phyloP scores from a whole-genome alignment of 2,888 invertebrate species.

The Sipha maydis region DNA sequence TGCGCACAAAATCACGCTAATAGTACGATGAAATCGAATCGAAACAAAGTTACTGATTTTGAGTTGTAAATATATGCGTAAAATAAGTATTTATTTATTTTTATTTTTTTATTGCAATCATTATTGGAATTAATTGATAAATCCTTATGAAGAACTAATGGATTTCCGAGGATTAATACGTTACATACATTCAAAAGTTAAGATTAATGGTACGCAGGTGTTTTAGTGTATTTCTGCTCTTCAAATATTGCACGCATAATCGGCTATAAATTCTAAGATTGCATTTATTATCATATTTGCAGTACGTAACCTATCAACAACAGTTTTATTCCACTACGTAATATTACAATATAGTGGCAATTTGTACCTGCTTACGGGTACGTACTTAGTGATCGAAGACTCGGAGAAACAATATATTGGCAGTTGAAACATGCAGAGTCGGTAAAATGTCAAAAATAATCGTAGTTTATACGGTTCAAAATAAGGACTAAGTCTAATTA shows the following conservation, averaged over 20 bases:
- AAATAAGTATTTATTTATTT: neutral
- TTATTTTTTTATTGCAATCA: neutral
- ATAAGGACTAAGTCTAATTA: too few species aligned
- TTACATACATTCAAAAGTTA: neutral
- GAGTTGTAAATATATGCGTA: neutral
- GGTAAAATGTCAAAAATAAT: constrained; percentile 34
- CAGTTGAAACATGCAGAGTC: constrained; percentile 43
- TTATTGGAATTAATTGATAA: neutral
- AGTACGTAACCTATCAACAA: neutral
- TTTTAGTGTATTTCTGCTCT: constrained; percentile 9
- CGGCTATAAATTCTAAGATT: constrained; percentile 32
- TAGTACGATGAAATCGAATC: too few species aligned
- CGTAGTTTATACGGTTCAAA: too few species aligned
- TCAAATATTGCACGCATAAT: constrained; percentile 24
- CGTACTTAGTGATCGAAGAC: neutral
- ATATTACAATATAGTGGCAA: neutral
- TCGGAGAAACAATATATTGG: neutral
- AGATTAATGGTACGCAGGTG: constrained; percentile 13
- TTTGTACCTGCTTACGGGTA: neutral
- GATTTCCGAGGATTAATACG: constrained; percentile 37
- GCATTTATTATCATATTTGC: neutral
- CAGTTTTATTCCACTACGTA: neutral
- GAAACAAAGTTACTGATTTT: neutral
- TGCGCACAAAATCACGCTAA: too few species aligned
- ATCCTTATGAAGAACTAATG: neutral